phyloP scores from a whole-genome alignment of 2,888 invertebrate species.

The Atrina japonica region DNA sequence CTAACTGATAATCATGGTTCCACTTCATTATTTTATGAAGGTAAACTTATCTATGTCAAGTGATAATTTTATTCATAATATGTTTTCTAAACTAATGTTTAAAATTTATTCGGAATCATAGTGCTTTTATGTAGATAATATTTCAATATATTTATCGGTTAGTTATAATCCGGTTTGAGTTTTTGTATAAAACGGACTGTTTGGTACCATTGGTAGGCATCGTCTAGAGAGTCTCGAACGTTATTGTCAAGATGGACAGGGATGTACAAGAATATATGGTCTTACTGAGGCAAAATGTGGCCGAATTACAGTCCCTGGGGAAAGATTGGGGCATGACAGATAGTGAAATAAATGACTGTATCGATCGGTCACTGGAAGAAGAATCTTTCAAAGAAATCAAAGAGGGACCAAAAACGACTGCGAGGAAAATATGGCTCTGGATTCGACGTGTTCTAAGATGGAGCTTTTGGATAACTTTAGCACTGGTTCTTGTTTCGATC shows the following conservation, averaged over 20 bases:
- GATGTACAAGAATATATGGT: conserved; percentile 52
- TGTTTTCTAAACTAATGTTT: too few species aligned
- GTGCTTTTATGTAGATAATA: too few species aligned
- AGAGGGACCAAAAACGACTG: conserved; percentile 14
- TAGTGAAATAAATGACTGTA: conserved; percentile 57
- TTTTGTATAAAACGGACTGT: too few species aligned
- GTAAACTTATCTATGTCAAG: too few species aligned
- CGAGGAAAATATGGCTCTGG: conserved; percentile 50
- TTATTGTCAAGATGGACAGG: conserved; percentile 23
- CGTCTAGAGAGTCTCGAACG: too few species aligned
- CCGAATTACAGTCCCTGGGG: conserved; percentile 56
- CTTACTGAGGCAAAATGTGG: conserved; percentile 56
- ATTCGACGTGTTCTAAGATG: conserved; percentile 47
- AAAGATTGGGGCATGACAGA: conserved; percentile 60
- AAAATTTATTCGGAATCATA: too few species aligned
- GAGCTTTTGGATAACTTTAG: conserved; percentile 29
- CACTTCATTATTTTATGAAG: too few species aligned
- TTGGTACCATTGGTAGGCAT: too few species aligned
- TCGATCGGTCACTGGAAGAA: conserved; percentile 52
- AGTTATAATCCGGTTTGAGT: too few species aligned
- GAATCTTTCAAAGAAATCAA: conserved; percentile 30
- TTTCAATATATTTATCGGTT: too few species aligned
- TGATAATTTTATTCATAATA: too few species aligned
- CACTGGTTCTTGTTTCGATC: conserved; percentile 26
- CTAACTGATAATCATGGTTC: too few species aligned